Evolutionary conservation across 2,113 vertebrate genomes (phyloP), one percentile per base, ranked within the genome.

Genomic region (Sander lucioperca): DNA sequence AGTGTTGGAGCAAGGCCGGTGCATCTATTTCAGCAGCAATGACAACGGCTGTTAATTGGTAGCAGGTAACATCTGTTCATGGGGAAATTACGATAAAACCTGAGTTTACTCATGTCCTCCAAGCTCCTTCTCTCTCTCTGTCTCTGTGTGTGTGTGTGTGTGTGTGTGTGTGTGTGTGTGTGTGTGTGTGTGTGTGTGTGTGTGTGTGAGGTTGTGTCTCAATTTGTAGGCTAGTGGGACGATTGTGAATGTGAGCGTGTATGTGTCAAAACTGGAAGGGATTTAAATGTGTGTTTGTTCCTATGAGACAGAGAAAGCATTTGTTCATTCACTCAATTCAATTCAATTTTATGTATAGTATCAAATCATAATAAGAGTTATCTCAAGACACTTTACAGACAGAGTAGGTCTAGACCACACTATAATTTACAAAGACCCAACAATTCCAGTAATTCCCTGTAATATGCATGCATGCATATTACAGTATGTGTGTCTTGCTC

Each of bases 31-130:
- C 93, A 85, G 86, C 94, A 87, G 94, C 76, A 94, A 94, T 93
- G 95, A 96, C 94, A 96, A 76, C 88, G 91, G 93, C 91, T 95
- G 93, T 92, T 96, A 96, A 97, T 96, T 96, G 90, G 90, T 96
- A 94, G 93, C 96, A 96, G 96, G 96, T 96, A 96, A 95, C 94
- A 96, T 96, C 94, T 95, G 95, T 91, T 96, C 88, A 89, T 67
- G 89, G 23, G 88, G 91, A 96, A 96, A 96, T 95, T 91, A 94
- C 94, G 92, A 94, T 92, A 89, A 85, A 93, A 92, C 66, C 77
- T 73, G 86, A 86, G 63, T 89, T 91, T 91, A 94, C 83, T 92
- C 94, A 95, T 93, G 89, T 95, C 90, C 89, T 89, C 48, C 68
- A 61, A 59, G 36, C 45, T 54, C n/a, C 33, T 30, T 80, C 2